These are phyloP conservation scores for Tenebrosternarchus preto DNA, from an alignment of 2,113 vertebrate genomes.

Conservation along the genomic window DNA sequence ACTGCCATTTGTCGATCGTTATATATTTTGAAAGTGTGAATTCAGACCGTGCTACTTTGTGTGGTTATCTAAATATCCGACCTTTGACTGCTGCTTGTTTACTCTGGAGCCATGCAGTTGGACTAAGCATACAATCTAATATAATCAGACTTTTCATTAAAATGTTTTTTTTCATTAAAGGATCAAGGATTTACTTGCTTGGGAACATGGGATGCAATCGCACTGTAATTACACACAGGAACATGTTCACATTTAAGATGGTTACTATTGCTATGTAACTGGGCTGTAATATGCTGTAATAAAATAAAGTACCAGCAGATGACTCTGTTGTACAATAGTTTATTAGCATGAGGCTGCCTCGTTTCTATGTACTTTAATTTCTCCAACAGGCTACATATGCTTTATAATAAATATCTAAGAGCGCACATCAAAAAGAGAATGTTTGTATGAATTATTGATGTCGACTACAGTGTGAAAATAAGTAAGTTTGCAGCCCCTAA, in stretches of 20 bases:
- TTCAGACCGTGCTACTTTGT: background rate
- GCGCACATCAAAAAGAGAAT: background rate
- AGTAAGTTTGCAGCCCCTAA: no score
- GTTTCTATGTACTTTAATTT: background rate
- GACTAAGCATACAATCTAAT: background rate
- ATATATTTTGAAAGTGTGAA: background rate
- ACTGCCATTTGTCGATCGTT: background rate
- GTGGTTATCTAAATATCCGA: background rate
- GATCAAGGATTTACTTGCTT: background rate
- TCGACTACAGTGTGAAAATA: background rate
- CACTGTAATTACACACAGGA: background rate
- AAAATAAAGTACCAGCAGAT: constrained; percentile 56
- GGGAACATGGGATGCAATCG: background rate
- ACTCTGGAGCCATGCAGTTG: background rate
- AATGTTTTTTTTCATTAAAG: background rate
- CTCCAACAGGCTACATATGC: background rate
- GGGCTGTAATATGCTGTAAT: background rate
- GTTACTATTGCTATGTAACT: constrained; percentile 17
- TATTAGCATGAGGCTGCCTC: background rate
- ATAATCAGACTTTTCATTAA: no score
- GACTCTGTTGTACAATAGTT: constrained; percentile 55
- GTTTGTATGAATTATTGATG: background rate
- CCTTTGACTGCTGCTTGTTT: background rate
- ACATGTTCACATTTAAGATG: constrained; percentile 1
- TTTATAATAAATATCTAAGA: background rate